Conservation (phyloP, 2,113 vertebrate species). For the Papio anubis region DNA sequence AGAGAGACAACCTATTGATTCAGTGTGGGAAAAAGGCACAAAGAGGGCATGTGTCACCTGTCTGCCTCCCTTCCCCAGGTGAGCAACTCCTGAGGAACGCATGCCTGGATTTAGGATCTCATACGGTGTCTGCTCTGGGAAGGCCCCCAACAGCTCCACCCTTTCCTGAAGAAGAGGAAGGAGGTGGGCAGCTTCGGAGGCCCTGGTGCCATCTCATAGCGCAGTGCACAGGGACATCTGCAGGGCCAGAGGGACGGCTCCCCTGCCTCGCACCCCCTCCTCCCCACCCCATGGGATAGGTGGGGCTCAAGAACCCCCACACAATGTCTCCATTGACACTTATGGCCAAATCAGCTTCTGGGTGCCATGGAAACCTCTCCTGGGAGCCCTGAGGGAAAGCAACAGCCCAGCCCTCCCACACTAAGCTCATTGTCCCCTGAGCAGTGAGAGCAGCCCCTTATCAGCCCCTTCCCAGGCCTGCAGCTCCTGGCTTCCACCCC, state of each 20-base stretch:
- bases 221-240: background rate
- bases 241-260: background rate
- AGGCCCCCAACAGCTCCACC: background rate
- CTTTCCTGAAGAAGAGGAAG: background rate
- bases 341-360: background rate
- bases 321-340: constrained; percentile 56
- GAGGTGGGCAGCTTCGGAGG: background rate
- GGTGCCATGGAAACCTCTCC: constrained; percentile 55
- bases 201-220: background rate
- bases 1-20: background rate
- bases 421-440: constrained; percentile 47
- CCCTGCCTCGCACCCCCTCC: no score
- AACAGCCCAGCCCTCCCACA: constrained; percentile 21
- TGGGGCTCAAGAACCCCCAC: background rate
- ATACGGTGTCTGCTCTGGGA: no score
- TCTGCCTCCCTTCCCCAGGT: background rate
- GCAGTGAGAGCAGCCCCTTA: background rate
- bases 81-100: background rate
- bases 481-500: background rate
- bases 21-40: background rate
- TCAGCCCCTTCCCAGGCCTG: background rate
- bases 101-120: background rate
- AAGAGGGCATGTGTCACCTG: background rate
- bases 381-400: background rate
- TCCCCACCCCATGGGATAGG: background rate